phyloP scores from a whole-genome alignment of 2,113 vertebrate genomes.

The Lagopus muta region DNA sequence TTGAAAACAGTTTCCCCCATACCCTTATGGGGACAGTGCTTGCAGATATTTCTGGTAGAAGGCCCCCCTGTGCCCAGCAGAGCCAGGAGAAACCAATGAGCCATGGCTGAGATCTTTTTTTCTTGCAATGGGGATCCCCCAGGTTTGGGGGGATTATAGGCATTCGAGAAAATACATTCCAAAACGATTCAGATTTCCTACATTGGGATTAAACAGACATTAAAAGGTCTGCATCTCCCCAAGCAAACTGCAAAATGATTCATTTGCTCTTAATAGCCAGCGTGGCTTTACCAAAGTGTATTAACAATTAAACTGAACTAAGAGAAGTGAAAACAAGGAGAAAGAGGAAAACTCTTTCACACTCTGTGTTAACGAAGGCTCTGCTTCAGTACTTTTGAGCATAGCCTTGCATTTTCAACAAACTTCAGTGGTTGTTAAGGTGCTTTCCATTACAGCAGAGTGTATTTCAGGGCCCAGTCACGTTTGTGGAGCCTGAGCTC shows the following conservation, averaged over 20 bases:
- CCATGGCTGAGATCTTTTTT: neutral
- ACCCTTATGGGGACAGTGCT: neutral
- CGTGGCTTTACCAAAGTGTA: neutral
- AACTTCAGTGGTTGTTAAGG: neutral
- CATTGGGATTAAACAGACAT: neutral
- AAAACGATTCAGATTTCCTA: neutral
- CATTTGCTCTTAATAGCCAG: neutral
- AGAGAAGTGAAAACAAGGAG: neutral
- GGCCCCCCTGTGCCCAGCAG: neutral
- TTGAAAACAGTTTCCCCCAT: neutral
- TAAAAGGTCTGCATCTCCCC: neutral
- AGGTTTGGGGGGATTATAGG: neutral
- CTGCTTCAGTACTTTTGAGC: neutral
- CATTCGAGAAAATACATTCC: neutral
- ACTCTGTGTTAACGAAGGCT: neutral
- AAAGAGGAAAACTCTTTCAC: neutral
- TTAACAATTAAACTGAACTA: neutral
- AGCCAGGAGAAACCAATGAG: neutral
- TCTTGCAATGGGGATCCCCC: neutral
- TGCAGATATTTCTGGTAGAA: neutral
- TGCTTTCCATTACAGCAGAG: neutral
- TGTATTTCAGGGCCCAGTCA: fast-evolving
- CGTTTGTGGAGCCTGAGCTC: neutral
- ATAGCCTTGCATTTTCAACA: neutral
- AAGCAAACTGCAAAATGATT: neutral